Base-by-base conservation (phyloP, 2,113 vertebrate genomes). In the Zosterops japonicus region DNA sequence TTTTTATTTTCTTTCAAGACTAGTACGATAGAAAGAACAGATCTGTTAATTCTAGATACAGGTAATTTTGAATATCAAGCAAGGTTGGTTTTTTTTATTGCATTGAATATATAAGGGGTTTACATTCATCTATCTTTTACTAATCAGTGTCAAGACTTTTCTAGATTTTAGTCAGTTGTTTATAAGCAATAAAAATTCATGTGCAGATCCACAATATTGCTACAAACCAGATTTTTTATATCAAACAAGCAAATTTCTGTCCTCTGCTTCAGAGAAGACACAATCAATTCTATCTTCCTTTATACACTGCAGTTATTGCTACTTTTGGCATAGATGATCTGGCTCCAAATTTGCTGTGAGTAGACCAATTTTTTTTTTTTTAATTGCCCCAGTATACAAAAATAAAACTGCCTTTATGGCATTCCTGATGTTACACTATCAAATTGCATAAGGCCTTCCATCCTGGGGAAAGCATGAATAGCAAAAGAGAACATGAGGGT, bases 261-360 rank as follows among this genome's bases (percentile, higher is more conserved):
- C 84, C 85, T 93, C 47, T 92, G 65, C 79, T 70, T 91, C 50
- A 79, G 69, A 83, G 72, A 89, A 76, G 68, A 80, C 67, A 90
- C 75, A 95, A 88, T 95, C 93, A 95, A 74, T 94, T 93, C 78
- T 44, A 80, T 60, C 64, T 94, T 91, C 81, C 83, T 55, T 91
- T 79, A 21, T n/a, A 85, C 56, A 27, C 72, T 94, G 91, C 94
- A 94, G 84, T 97, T 91, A 91, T 86, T 94, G 91, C 79, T 93
- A 59, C 82, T 93, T 95, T 93, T 96, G 94, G 94, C 94, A 56
- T 95, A 95, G 85, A 61, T 83, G 78, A 59, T 93, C 93, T 97
- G 94, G 94, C 96, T 96, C 71, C 67, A 85, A 56, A 95, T 94
- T 91, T 95, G 95, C 96, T 96, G 93, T 83, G 64, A 95, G 90